Conservation (phyloP, 1,140 invertebrate species). For the Halotydeus destructor region DNA sequence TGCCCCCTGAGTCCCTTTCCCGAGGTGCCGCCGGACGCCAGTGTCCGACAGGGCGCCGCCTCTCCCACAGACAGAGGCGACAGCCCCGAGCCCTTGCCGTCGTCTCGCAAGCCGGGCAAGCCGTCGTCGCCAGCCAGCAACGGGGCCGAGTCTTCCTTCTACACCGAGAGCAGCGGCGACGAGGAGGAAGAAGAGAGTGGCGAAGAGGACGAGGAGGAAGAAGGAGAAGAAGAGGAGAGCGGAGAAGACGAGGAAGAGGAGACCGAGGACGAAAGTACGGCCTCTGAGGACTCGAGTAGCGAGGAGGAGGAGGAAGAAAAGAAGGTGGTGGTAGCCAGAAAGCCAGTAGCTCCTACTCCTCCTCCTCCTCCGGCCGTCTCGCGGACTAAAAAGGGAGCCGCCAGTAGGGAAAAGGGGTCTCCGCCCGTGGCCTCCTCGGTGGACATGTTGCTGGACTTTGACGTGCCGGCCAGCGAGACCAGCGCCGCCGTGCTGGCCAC, state of each 20-base stretch:
- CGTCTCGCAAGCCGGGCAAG: slow-evolving; percentile 15
- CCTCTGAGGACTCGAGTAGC: slow-evolving; percentile 18
- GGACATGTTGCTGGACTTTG: slow-evolving; percentile 59
- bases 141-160: slow-evolving; percentile 1
- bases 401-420: slow-evolving; percentile 4
- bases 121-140: slow-evolving; percentile 5
- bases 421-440: slow-evolving; percentile 30
- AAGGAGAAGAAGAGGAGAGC: slow-evolving; percentile 14
- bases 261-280: slow-evolving; percentile 17
- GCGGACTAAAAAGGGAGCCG: slow-evolving; percentile 10
- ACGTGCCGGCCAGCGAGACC: slow-evolving; percentile 18
- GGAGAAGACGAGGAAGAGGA: slow-evolving; percentile 19
- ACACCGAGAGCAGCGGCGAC: slow-evolving; percentile 10
- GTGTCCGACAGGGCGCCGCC: slow-evolving; percentile 40
- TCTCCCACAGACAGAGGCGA: slow-evolving; percentile 27
- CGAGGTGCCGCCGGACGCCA: slow-evolving; percentile 44
- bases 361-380: not conserved
- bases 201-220: slow-evolving; percentile 13
- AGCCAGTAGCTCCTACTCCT: not conserved
- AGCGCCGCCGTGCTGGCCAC: not conserved
- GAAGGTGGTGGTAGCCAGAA: slow-evolving; percentile 12
- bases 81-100: slow-evolving; percentile 12
- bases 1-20: slow-evolving; percentile 71
- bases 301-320: slow-evolving; percentile 20
- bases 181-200: slow-evolving; percentile 12